phyloP scores from a whole-genome alignment of 1,140 invertebrate genomes.

The Cydia pomonella region DNA sequence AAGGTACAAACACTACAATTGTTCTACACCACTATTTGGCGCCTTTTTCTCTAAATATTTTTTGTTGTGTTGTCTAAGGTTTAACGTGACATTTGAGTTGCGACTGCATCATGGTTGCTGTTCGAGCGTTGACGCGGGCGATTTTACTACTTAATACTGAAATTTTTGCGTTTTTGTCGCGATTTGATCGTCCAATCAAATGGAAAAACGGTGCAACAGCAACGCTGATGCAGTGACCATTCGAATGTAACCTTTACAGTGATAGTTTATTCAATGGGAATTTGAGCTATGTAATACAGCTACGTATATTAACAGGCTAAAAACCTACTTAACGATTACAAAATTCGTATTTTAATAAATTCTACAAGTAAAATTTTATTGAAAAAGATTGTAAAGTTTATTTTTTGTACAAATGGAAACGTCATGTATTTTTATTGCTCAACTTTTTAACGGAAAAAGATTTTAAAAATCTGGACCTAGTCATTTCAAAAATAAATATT shows the following conservation, averaged over 20 bases:
- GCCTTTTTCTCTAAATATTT: slow-evolving; percentile 16
- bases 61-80: too few relatives aligned
- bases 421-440: slow-evolving; percentile 73
- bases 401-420: slow-evolving; percentile 44
- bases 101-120: too few relatives aligned
- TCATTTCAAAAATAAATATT: neutral
- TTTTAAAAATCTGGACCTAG: neutral
- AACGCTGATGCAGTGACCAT: too few relatives aligned
- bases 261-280: neutral
- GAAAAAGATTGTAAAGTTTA: neutral
- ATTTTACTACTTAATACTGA: too few relatives aligned
- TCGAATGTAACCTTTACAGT: neutral
- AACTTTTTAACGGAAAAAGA: slow-evolving; percentile 37
- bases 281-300: slow-evolving; percentile 12
- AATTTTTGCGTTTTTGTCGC: too few relatives aligned
- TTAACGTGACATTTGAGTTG: too few relatives aligned
- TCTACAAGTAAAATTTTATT: neutral
- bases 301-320: neutral
- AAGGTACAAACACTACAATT: slow-evolving; percentile 55
- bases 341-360: slow-evolving; percentile 22
- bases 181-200: too few relatives aligned
- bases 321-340: slow-evolving; percentile 24
- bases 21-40: slow-evolving; percentile 43
- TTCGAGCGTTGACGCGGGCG: too few relatives aligned
- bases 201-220: too few relatives aligned